Evolutionary conservation across 2,888 invertebrate species (phyloP).

Genomic region (Scelioninae gen. 2): DNA sequence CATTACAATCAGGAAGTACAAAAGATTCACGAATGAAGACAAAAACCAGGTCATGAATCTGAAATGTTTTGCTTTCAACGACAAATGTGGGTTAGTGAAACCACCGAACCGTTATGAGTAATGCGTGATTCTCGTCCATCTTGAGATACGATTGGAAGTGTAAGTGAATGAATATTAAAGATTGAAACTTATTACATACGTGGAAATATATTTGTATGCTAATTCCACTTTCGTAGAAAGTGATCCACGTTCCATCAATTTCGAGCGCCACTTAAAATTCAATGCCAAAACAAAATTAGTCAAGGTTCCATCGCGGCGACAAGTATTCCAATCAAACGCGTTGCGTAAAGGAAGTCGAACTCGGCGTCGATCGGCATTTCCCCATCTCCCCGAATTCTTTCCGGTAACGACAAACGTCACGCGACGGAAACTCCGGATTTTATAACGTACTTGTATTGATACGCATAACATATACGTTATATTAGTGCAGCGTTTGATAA

Average conservation of each 20-base stretch:
- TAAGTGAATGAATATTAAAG: constrained; percentile 59
- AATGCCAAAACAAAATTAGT: constrained; percentile 12
- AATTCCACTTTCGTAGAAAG: constrained; percentile 35
- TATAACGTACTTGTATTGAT: too few species aligned
- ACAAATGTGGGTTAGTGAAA: constrained; percentile 75
- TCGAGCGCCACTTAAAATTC: constrained; percentile 8
- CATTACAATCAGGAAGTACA: constrained; percentile 49
- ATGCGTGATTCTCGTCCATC: constrained; percentile 64
- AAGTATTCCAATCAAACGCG: constrained; percentile 5
- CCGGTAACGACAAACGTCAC: not conserved
- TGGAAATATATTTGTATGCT: constrained; percentile 29
- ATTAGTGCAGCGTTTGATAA: constrained; percentile 9
- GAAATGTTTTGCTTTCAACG: constrained; percentile 74
- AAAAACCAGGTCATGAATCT: constrained; percentile 71
- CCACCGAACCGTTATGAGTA: constrained; percentile 70
- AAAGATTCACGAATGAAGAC: constrained; percentile 56
- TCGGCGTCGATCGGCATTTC: not conserved
- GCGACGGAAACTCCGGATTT: not conserved
- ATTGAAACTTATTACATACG: constrained; percentile 33
- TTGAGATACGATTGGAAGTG: constrained; percentile 63
- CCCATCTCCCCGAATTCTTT: not conserved
- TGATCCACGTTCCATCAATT: constrained; percentile 7
- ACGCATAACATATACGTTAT: not conserved
- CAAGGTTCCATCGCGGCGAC: not conserved
- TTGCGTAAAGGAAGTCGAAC: constrained; percentile 15